Evolutionary conservation across 2,113 vertebrate species (phyloP).

Genomic region (Trematocara zebra): DNA sequence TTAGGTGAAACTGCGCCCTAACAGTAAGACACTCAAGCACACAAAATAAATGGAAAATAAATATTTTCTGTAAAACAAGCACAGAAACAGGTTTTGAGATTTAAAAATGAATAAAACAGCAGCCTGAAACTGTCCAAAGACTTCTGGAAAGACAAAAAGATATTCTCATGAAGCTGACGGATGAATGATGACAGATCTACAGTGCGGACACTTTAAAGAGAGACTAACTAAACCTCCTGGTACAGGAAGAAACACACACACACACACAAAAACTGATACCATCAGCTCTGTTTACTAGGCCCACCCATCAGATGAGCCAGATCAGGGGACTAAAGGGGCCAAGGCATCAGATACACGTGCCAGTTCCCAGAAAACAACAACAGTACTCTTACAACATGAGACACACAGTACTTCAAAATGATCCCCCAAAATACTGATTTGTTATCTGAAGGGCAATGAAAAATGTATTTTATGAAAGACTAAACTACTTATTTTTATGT

Average conservation of each 20-base stretch:
- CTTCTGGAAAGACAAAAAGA: background rate
- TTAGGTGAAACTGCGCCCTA: background rate
- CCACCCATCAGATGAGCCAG: constrained; percentile 69
- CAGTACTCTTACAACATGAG: background rate
- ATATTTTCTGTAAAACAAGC: background rate
- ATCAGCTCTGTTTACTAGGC: constrained; percentile 51
- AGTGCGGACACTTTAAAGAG: background rate
- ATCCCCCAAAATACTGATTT: background rate
- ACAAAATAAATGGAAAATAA: background rate
- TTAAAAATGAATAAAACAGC: background rate
- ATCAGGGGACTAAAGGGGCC: constrained; percentile 45
- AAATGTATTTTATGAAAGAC: background rate
- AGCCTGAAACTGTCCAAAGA: background rate
- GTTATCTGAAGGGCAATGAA: background rate
- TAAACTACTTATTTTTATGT: background rate
- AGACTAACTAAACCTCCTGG: background rate
- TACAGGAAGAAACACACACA: constrained; percentile 44
- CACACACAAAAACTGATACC: constrained; percentile 38
- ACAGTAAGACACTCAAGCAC: background rate
- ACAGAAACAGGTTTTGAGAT: background rate
- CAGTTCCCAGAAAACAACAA: background rate
- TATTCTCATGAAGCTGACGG: background rate
- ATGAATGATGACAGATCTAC: background rate
- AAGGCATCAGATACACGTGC: constrained; percentile 11
- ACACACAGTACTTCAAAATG: background rate